A percentile compares a stretch with the other conserved stretches of the same genome.
Conservation (phyloP, 2,797 vertebrate genomes). For the Thalassophryne amazonica region DNA sequence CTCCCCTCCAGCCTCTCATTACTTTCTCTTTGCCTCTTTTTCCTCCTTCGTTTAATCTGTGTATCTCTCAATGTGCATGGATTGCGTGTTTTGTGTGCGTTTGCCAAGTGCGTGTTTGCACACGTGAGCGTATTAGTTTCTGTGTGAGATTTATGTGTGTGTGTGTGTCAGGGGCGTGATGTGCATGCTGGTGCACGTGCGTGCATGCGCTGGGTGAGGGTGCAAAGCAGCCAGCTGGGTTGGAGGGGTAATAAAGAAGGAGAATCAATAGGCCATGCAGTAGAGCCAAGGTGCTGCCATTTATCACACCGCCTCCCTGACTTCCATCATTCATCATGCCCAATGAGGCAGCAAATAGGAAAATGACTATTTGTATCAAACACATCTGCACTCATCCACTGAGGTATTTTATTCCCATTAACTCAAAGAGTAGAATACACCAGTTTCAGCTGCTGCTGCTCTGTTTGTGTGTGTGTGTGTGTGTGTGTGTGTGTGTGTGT, state of each 20-base stretch:
- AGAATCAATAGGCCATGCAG: slow-evolving; percentile 99
- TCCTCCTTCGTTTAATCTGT: slow-evolving; percentile 12
- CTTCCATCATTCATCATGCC: slow-evolving; percentile 99
- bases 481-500: slow-evolving; percentile 4
- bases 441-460: slow-evolving; percentile 92
- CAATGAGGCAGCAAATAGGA: slow-evolving; percentile 99
- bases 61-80: slow-evolving; percentile 44
- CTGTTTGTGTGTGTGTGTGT: no score
- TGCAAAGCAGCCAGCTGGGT: slow-evolving; percentile 99
- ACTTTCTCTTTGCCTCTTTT: slow-evolving; percentile 8
- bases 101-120: slow-evolving; percentile 36
- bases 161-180: slow-evolving; percentile 12
- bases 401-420: slow-evolving; percentile 99
- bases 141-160: slow-evolving; percentile 22
- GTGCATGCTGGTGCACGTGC: slow-evolving; percentile 1
- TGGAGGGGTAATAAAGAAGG: slow-evolving; percentile 99
- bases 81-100: slow-evolving; percentile 42
- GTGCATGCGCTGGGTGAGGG: slow-evolving; percentile 69
- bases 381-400: slow-evolving; percentile 99
- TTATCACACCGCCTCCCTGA: slow-evolving; percentile 99
- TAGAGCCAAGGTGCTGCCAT: slow-evolving; percentile 99
- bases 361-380: slow-evolving; percentile 99
- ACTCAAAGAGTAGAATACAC: slow-evolving; percentile 99
- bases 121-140: slow-evolving; percentile 53
- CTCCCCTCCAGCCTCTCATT: slow-evolving; percentile 9